Evolutionary conservation across 2,797 vertebrate genomes (phyloP), one percentile per base, ranked within the genome.

Genomic region (Staurois parvus): DNA sequence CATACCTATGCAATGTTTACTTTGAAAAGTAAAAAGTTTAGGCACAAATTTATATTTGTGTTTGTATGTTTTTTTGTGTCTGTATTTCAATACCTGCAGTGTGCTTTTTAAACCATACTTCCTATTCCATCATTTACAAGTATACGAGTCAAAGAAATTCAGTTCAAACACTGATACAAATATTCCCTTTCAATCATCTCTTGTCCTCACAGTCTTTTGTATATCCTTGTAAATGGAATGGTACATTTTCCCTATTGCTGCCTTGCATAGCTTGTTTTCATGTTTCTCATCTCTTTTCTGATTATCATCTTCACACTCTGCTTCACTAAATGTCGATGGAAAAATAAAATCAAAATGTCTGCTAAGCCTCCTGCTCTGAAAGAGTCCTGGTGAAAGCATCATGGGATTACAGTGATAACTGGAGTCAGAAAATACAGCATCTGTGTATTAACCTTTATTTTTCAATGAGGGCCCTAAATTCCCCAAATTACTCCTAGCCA

Each of bases 401-500:
- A 72, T 59, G 67, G 67, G 79, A 81, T 81, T 72, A 70, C 52
- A 72, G 45, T 81, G 48, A 68, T 81, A 68, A 72, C 45, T 81
- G 45, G 67, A 70, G 24, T 34, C 67, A 37, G 67, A 56, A 79
- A 81, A 59, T 68, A 59, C 79, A n/a, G 68, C 69, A 17, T 72
- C 79, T 72, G 48, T 59, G 30, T 81, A 81, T 81, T 72, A 81
- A 72, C 67, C 79, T 81, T 81, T 68, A 67, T 52, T 72, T 81
- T 81, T 81, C 79, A 81, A 72, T 37, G 79, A 81, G 29, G 21
- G 29, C 45, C 48, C 52, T 81, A 81, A 59, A 81, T 72, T 81
- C 67, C 45, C 68, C 68, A 81, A 72, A 81, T 81, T 81, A 81
- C 70, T 59, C 30, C 24, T 72, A 70, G 78, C 29, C 66, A 81